A percentile compares a stretch with the other conserved stretches of the same genome.
These are phyloP conservation scores for Cotesia vestalis DNA, from an alignment of 1,140 invertebrate genomes.

Conservation along the genomic window DNA sequence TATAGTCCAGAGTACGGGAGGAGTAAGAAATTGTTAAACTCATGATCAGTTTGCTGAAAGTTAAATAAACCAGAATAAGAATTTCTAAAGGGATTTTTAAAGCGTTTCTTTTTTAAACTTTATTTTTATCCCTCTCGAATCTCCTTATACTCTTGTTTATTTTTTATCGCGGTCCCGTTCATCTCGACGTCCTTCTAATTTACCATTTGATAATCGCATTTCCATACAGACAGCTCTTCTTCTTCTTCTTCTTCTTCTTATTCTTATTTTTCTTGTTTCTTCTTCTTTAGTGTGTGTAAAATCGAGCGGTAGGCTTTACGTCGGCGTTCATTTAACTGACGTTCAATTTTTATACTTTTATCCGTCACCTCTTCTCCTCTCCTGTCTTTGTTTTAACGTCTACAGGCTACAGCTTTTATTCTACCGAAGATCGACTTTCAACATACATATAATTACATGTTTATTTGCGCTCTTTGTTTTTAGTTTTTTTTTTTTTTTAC, in stretches of 20 bases:
- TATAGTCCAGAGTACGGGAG: too few relatives aligned
- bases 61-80: too few relatives aligned
- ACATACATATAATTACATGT: too few relatives aligned
- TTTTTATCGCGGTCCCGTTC: slow-evolving; percentile 9
- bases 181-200: slow-evolving; percentile 35
- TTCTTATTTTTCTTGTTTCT: too few relatives aligned
- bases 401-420: neutral
- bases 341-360: slow-evolving; percentile 32
- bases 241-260: too few relatives aligned
- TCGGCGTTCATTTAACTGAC: slow-evolving; percentile 32
- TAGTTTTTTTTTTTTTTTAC: too few relatives aligned
- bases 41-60: too few relatives aligned
- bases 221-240: slow-evolving; percentile 35
- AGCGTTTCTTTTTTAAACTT: neutral
- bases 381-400: neutral
- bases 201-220: slow-evolving; percentile 37
- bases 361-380: neutral
- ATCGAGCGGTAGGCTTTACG: slow-evolving; percentile 26
- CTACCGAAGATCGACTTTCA: neutral
- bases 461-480: too few relatives aligned
- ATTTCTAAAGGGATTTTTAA: neutral
- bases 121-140: neutral
- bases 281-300: neutral
- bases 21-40: too few relatives aligned
- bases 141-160: neutral